Conservation (phyloP, 2,797 vertebrate genomes). For the Tapera naevia region DNA sequence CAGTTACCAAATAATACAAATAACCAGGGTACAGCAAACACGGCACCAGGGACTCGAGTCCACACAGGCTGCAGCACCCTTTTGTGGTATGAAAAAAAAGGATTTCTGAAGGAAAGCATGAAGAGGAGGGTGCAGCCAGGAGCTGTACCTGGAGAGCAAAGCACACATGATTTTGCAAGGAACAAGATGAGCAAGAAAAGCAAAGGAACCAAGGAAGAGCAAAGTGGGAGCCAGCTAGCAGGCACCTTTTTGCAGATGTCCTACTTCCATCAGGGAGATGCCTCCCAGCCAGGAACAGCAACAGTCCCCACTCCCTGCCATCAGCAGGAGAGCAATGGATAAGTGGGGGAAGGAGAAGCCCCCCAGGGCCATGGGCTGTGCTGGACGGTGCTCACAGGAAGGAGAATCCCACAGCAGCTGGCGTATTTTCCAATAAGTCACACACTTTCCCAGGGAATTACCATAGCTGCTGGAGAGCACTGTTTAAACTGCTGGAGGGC, state of each 20-base stretch:
- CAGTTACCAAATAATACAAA: background rate
- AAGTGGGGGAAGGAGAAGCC: background rate
- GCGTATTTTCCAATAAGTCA: rapidly evolving
- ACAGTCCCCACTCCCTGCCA: background rate
- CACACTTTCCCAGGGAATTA: background rate
- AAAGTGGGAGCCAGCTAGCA: background rate
- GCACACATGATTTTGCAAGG: rapidly evolving
- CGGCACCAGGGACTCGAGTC: rapidly evolving
- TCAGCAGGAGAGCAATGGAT: background rate
- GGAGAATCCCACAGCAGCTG: background rate
- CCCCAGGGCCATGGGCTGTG: rapidly evolving
- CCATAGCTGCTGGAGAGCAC: background rate
- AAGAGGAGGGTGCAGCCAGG: background rate
- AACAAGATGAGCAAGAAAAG: background rate
- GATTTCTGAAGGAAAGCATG: background rate
- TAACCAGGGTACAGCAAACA: background rate
- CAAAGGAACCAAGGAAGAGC: background rate
- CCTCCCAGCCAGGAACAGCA: background rate
- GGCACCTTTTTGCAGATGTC: background rate
- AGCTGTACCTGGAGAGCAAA: background rate
- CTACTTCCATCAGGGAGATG: background rate
- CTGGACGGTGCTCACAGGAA: background rate
- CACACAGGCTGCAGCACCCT: background rate
- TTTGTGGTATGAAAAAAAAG: background rate
- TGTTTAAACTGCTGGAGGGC: background rate